Evolutionary conservation across 1,140 invertebrate genomes (phyloP).

Genomic region (Ceratosolen fusciceps): DNA sequence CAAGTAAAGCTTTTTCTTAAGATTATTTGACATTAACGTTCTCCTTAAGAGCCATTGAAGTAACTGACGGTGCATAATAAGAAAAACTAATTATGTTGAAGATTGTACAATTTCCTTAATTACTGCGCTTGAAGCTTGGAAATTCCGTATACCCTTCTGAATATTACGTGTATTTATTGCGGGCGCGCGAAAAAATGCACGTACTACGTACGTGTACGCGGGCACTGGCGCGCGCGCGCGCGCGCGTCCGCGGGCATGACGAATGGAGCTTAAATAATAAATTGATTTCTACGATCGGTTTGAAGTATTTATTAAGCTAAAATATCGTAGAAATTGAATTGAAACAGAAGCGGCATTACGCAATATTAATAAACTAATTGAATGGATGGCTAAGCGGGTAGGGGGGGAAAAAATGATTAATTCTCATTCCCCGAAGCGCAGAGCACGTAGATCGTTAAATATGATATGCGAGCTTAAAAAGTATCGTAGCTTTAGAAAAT

Average conservation of each 20-base stretch:
- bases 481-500: not conserved
- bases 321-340: not conserved
- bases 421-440: not conserved
- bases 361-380: not conserved
- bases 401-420: no score
- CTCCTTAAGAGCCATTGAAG: not conserved
- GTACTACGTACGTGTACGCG: no score
- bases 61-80: not conserved
- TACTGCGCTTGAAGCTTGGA: not conserved
- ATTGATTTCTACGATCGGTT: not conserved
- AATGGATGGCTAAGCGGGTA: not conserved
- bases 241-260: no score
- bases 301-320: not conserved
- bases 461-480: not conserved
- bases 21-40: not conserved
- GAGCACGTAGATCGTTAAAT: not conserved
- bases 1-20: not conserved
- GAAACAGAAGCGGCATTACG: not conserved
- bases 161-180: not conserved
- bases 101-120: not conserved
- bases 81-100: not conserved
- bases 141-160: not conserved
- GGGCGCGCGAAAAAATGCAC: no score
- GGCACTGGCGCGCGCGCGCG: no score
- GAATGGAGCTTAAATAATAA: not conserved